Evolutionary conservation across 2,888 invertebrate species (phyloP), one percentile per base, ranked within the genome.

Genomic region (Fragum whitleyi): DNA sequence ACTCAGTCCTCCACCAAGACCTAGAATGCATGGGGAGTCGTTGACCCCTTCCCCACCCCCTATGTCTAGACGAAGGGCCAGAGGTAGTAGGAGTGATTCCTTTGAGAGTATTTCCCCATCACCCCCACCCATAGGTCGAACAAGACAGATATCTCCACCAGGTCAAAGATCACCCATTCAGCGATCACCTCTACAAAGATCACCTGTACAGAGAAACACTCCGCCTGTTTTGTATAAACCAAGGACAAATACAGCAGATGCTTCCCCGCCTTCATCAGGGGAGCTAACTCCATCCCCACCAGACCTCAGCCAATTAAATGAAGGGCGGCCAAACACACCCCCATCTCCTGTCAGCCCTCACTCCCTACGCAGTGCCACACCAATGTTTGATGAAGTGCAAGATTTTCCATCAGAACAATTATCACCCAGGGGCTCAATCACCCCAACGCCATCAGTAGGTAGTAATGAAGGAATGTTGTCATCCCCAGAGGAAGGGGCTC

Each of bases 211-310:
- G 55, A 77, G 81, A 65, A 81, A 85, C 57, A 79, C 85, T 9
- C 85, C 85, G 0, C 85, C 81, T 21, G 79, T 82, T 14, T 57
- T 81, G 42, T 65, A 70, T 7, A 72, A 59, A 47, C 69, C 80
- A 19, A 55, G 81, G 73, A 68, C 74, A 36, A 71, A 78, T 71
- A 59, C 78, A 62, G 51, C 79, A 67, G 42, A 86, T 57, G 74
- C 82, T 26, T 77, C 84, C 26, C 73, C 86, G 19, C 77, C 83
- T 55, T 73, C 84, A 55, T 81, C 86, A 28, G 79, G 81, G 55
- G 74, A 83, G 61, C 74, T 87, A 23, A 81, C 86, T 55, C 78
- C 86, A 39, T 81, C 83, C 21, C 81, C 83, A 2, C 83, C 83
- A 55, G 83, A 83, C 51, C 29, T 83, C 9, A 51, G 78, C 32